Conservation (phyloP, 2,888 invertebrate species). For the Miltochrista miniata region DNA sequence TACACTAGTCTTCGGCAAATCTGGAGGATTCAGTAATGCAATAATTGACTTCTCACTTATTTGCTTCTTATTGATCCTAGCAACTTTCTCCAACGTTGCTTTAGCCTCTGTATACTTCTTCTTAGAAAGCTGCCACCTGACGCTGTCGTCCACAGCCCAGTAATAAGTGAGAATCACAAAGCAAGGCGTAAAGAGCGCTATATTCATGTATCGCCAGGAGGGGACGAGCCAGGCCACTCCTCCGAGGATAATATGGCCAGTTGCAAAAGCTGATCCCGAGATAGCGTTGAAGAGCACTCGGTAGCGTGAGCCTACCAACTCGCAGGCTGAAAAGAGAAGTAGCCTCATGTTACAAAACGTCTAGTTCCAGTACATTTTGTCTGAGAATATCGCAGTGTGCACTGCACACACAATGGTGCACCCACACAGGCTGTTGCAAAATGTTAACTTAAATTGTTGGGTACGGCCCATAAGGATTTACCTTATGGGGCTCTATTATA, state of each 20-base stretch:
- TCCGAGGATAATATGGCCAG: conserved; percentile 87
- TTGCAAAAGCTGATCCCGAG: conserved; percentile 86
- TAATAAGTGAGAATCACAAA: conserved; percentile 86
- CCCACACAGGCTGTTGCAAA: no score
- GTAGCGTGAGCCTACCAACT: conserved; percentile 88
- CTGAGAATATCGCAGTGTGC: no score
- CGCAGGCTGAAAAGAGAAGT: conserved; percentile 81
- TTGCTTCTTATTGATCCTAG: no score
- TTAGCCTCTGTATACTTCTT: conserved; percentile 85
- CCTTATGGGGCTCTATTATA: no score
- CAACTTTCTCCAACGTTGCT: conserved; percentile 83
- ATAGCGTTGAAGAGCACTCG: conserved; percentile 87
- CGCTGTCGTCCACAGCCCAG: conserved; percentile 85
- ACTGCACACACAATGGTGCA: no score
- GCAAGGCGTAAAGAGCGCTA: conserved; percentile 86
- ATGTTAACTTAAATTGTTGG: no score
- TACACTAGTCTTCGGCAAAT: not conserved
- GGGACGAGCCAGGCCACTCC: conserved; percentile 85
- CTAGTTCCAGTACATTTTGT: not conserved
- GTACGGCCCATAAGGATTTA: no score
- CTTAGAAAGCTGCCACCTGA: conserved; percentile 89
- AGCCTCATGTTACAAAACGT: not conserved
- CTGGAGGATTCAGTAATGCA: conserved; percentile 36
- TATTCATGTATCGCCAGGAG: conserved; percentile 86
- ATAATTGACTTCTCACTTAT: conserved; percentile 78